phyloP scores from a whole-genome alignment of 2,888 invertebrate species.

The Andrena praecox region DNA sequence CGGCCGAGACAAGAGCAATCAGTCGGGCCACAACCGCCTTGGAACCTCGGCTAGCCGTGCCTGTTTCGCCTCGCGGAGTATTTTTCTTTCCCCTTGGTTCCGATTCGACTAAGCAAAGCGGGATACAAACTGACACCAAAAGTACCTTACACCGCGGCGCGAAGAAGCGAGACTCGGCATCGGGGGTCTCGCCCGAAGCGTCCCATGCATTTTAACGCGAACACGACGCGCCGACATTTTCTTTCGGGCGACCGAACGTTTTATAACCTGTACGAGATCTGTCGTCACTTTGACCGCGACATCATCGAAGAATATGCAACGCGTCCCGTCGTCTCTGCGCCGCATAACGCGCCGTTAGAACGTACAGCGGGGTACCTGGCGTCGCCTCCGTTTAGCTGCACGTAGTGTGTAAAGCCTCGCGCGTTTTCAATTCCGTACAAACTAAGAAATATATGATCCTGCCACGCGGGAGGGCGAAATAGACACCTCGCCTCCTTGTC shows the following conservation, averaged over 20 bases:
- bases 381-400: neutral
- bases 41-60: neutral
- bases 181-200: neutral
- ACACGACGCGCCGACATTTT: neutral
- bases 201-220: neutral
- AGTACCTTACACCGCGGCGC: neutral
- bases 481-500: neutral
- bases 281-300: neutral
- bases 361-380: neutral
- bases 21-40: conserved; percentile 6
- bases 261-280: neutral
- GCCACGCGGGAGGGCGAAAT: neutral
- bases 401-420: neutral
- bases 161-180: neutral
- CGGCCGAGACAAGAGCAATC: neutral
- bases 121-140: neutral
- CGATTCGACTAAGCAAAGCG: neutral
- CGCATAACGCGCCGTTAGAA: neutral
- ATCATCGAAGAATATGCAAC: neutral
- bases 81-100: neutral
- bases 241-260: neutral
- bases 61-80: no score
- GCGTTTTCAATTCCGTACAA: neutral
- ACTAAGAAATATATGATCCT: conserved; percentile 19
- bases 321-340: neutral